Percentiles rank a stretch among this genome's conserved stretches.
These are phyloP conservation scores for Hanleya hanleyi DNA, from an alignment of 2,888 invertebrate species.

Conservation along the genomic window DNA sequence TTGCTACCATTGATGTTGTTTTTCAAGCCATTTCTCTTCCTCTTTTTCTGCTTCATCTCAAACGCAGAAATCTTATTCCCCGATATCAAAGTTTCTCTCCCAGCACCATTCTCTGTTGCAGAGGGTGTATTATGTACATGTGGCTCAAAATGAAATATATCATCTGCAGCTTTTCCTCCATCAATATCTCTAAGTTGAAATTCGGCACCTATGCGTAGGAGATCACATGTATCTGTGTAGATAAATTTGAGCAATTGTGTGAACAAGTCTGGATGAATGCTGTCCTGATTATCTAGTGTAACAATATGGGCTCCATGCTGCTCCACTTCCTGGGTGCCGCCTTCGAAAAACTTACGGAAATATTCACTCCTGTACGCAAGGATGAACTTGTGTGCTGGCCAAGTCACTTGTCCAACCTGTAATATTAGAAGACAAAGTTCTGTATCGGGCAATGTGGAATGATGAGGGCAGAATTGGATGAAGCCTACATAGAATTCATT, in stretches of 20 bases:
- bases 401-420: constrained; percentile 78
- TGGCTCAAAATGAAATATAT: constrained; percentile 32
- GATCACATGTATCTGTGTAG: constrained; percentile 82
- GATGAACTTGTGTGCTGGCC: constrained; percentile 84
- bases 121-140: background rate
- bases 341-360: constrained; percentile 73
- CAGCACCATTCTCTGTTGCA: no score
- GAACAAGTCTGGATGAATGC: constrained; percentile 81
- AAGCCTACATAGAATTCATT: no score
- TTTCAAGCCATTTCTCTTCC: constrained; percentile 48
- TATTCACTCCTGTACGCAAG: constrained; percentile 80
- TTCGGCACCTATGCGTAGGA: constrained; percentile 75
- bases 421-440: constrained; percentile 46
- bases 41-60: background rate
- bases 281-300: constrained; percentile 72
- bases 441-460: no score
- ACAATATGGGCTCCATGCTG: background rate
- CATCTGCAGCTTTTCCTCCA: constrained; percentile 29
- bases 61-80: no score
- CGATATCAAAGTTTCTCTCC: no score
- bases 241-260: constrained; percentile 82
- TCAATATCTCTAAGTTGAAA: constrained; percentile 55
- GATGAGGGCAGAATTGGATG: no score
- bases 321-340: constrained; percentile 18
- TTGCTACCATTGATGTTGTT: constrained; percentile 50